Conservation (phyloP, 2,113 vertebrate genomes). For the Otus sunia region DNA sequence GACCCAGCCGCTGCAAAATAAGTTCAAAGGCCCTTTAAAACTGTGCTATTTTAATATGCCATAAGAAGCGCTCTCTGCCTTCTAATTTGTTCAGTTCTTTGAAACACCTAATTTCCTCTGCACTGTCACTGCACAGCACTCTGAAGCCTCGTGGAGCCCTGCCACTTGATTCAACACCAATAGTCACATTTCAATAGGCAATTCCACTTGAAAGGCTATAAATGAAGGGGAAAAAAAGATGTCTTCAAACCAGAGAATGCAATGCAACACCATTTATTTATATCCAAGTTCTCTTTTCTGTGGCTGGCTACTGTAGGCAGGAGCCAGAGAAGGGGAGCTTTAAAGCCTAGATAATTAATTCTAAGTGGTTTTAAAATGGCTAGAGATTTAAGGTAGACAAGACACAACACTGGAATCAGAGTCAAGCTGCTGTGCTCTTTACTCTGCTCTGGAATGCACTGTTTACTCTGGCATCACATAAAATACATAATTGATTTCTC, state of each 20-base stretch:
- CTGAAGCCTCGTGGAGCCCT: conserved; percentile 11
- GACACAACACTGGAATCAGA: conserved; percentile 10
- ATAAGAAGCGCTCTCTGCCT: conserved; percentile 22
- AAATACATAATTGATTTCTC: conserved; percentile 29
- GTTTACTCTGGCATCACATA: conserved; percentile 10
- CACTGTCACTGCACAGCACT: conserved; percentile 34
- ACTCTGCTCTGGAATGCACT: neutral
- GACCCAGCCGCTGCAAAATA: neutral
- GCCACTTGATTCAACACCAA: conserved; percentile 43
- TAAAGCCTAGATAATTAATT: conserved; percentile 47
- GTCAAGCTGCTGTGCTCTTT: conserved; percentile 2
- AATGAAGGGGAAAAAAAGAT: conserved; percentile 23
- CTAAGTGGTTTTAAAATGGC: conserved; percentile 41
- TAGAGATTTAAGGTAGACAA: conserved; percentile 41
- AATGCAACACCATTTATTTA: conserved; percentile 45
- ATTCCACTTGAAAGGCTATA: conserved; percentile 57
- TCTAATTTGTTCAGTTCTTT: conserved; percentile 56
- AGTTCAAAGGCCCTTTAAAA: conserved; percentile 46
- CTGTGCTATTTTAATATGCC: conserved; percentile 3
- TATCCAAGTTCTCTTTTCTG: neutral
- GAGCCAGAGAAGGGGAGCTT: neutral
- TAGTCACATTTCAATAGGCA: conserved; percentile 46
- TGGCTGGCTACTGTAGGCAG: neutral
- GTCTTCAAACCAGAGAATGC: conserved; percentile 15
- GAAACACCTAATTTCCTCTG: conserved; percentile 52